Evolutionary conservation across 1,140 invertebrate species (phyloP).

Genomic region (Atta cephalotes): DNA sequence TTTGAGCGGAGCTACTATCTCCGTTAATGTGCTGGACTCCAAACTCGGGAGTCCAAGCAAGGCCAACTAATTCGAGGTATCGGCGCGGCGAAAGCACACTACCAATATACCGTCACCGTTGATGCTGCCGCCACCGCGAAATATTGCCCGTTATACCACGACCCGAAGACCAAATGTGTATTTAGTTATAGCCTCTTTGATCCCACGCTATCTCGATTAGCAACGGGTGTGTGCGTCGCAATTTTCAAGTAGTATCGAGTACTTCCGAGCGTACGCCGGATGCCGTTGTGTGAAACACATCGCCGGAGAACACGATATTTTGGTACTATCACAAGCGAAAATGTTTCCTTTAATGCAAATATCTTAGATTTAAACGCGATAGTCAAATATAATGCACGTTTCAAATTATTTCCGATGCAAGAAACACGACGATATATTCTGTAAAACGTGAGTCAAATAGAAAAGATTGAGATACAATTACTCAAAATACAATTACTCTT

Average conservation of each 20-base stretch:
- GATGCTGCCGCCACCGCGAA: constrained; percentile 73
- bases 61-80: constrained; percentile 69
- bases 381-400: not conserved
- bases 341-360: constrained; percentile 19
- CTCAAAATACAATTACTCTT: not conserved
- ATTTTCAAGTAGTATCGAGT: constrained; percentile 68
- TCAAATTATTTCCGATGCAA: constrained; percentile 16
- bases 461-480: not conserved
- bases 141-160: constrained; percentile 77
- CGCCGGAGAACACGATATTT: constrained; percentile 4
- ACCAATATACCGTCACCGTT: constrained; percentile 61
- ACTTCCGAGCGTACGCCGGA: not conserved
- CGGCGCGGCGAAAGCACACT: constrained; percentile 52
- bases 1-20: constrained; percentile 84
- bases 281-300: not conserved
- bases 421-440: not conserved
- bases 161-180: constrained; percentile 70
- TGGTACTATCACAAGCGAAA: not conserved
- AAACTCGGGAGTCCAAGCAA: constrained; percentile 73
- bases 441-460: constrained; percentile 4
- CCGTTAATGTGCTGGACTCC: constrained; percentile 83
- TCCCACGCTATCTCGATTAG: constrained; percentile 73
- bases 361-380: constrained; percentile 14
- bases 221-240: constrained; percentile 34
- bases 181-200: constrained; percentile 73